Evolutionary conservation across 2,113 vertebrate species (phyloP).

Genomic region (Oenanthe melanoleuca): DNA sequence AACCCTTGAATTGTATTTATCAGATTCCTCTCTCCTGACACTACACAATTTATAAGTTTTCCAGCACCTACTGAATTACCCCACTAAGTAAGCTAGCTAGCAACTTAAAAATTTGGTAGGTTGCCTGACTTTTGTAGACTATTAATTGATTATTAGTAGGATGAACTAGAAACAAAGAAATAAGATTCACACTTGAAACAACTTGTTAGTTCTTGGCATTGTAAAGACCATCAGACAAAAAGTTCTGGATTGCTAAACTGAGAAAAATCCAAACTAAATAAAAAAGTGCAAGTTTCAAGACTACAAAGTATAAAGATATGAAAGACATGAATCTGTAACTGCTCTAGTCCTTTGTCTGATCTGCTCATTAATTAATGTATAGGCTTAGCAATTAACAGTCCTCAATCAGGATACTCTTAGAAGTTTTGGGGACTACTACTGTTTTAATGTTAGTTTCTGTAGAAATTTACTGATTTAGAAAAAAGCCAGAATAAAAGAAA

Average conservation of each 20-base stretch:
- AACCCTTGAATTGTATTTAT: neutral
- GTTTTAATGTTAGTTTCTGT: neutral
- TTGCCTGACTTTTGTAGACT: neutral
- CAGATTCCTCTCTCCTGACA: neutral
- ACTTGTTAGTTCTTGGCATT: neutral
- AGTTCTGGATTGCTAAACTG: neutral
- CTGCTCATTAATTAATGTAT: neutral
- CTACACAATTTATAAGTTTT: neutral
- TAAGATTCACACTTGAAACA: neutral
- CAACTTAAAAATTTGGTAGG: neutral
- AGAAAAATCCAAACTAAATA: neutral
- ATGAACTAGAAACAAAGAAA: neutral
- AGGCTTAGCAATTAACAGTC: neutral
- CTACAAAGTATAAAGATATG: neutral
- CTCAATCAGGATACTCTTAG: neutral
- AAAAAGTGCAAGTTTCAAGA: neutral
- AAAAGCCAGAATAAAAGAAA: neutral
- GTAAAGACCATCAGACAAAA: neutral
- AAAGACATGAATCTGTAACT: neutral
- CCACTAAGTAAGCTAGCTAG: neutral
- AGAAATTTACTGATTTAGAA: neutral
- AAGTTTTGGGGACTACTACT: neutral
- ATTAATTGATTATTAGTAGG: neutral
- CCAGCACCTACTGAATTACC: neutral
- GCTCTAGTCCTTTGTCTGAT: neutral